Base-by-base conservation (phyloP, 2,888 invertebrate genomes). In the Lysandra bellargus region DNA sequence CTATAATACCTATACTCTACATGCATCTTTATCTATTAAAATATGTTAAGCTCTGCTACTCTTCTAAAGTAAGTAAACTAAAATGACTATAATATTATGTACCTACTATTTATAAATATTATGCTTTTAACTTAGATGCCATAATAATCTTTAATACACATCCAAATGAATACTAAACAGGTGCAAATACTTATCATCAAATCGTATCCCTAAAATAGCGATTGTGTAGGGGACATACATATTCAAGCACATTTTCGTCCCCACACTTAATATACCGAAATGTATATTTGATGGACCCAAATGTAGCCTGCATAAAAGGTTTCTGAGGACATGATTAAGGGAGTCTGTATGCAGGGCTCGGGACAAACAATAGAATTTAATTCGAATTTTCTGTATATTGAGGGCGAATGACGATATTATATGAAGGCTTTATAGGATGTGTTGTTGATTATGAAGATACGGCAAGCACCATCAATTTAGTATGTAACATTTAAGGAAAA, bases 251-350 rank as follows among this genome's bases (percentile, higher is more conserved):
- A 80, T 85, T 83, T 83, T 84, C 84, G 82, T 82, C 83, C 85
- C 84, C 86, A 72, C 57, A 57, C 44, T 88, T 91, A 90, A 91
- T 90, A 88, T 87, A 86, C 88, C 86, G 82, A 90, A 91, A 92
- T 92, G 92, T 92, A 92, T 92, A 92, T 92, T 92, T 92, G 90
- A 92, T 91, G 91, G 91, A 88, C 88, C 89, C 86, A 87, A 86
- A 85, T 82, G 81, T 82, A 81, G 82, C 80, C 81, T 82, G 84
- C 86, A 85, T 87, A 85, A 86, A 87, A 86, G 87, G 88, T 86
- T 88, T 87, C 86, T 85, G 80, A 86, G 85, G 85, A 84, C 85
- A 84, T 86, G 86, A 85, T 87, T 86, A 86, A 85, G 87, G 84
- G 88, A 81, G 87, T 90, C 89, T 90, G 85, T 90, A 90, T 91